Base-by-base conservation (phyloP, 2,797 vertebrate genomes). In the Rhinophrynus dorsalis region DNA sequence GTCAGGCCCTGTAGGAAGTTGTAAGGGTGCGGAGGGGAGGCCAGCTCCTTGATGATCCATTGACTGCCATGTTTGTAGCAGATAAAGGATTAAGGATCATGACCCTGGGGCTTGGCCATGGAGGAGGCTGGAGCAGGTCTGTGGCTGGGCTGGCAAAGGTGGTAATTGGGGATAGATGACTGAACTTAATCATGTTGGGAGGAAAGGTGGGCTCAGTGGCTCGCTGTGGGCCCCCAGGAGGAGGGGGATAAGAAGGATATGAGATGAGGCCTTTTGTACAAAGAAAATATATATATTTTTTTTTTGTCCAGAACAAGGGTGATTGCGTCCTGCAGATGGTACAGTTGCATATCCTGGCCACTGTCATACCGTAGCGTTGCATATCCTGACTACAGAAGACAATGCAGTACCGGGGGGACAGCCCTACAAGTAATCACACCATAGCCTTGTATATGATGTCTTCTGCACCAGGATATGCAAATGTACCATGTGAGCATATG, bases 21-120 rank as follows among this genome's bases (percentile, higher is more conserved):
- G 10, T 10, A 13, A 1, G 44, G 50, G 8, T 60, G 48, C 33
- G 87, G 27, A 88, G 71, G 89, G 55, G 92, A 96, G 86, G 94
- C 88, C 0, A 94, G 91, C 82, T 99, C 97, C 81, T 98, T 98
- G 85, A n/a, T n/a, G n/a, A n/a, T n/a, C n/a, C n/a, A n/a, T n/a
- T n/a, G n/a, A n/a, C n/a, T n/a, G n/a, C n/a, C n/a, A n/a, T n/a
- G n/a, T n/a, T n/a, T n/a, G n/a, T n/a, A n/a, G n/a, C n/a, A n/a
- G n/a, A n/a, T n/a, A n/a, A n/a, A n/a, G n/a, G n/a, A n/a, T 98
- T 98, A 74, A 99, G 91, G 85, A 95, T 93, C 95, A 97, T 90
- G 89, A 98, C 96, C 85, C 94, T 54, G 13, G 44, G 44, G 2
- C 60, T 29, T 33, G 51, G 60, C 1, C 56, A 63, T 55, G 88